Conservation (phyloP, 2,888 invertebrate genomes). For the Drosophila ezoana region DNA sequence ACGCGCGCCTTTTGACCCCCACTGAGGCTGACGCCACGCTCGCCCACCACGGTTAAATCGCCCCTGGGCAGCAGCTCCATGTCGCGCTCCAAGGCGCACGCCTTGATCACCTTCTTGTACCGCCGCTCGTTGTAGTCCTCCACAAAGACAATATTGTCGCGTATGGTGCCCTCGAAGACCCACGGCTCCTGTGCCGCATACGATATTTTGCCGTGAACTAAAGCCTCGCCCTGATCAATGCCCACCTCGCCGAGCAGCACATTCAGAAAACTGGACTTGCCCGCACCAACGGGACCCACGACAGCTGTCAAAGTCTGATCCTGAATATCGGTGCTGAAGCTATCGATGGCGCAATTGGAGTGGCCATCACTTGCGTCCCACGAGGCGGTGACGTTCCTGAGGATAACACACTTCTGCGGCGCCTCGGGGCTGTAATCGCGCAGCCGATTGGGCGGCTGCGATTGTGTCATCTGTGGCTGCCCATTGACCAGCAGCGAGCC, state of each 20-base stretch:
- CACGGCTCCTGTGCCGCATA: conserved; percentile 95
- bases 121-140: conserved; percentile 87
- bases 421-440: conserved; percentile 69
- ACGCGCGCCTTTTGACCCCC: conserved; percentile 92
- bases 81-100: conserved; percentile 88
- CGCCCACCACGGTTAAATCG: conserved; percentile 87
- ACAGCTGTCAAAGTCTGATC: conserved; percentile 85
- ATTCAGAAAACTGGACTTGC: conserved; percentile 90
- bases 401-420: conserved; percentile 77
- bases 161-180: conserved; percentile 91
- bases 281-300: conserved; percentile 91
- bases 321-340: conserved; percentile 86
- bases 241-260: conserved; percentile 90
- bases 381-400: conserved; percentile 86
- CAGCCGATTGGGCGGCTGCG: conserved; percentile 30
- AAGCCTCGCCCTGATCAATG: conserved; percentile 87
- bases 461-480: conserved; percentile 7
- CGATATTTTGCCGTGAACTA: conserved; percentile 88
- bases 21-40: conserved; percentile 89
- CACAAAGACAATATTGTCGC: conserved; percentile 97
- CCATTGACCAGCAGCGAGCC: conserved; percentile 52
- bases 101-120: conserved; percentile 86
- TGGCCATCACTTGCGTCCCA: conserved; percentile 85
- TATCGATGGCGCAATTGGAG: conserved; percentile 70
- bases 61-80: conserved; percentile 87